Evolutionary conservation across 2,113 vertebrate genomes (phyloP).

Genomic region (Brachyistius frenatus): DNA sequence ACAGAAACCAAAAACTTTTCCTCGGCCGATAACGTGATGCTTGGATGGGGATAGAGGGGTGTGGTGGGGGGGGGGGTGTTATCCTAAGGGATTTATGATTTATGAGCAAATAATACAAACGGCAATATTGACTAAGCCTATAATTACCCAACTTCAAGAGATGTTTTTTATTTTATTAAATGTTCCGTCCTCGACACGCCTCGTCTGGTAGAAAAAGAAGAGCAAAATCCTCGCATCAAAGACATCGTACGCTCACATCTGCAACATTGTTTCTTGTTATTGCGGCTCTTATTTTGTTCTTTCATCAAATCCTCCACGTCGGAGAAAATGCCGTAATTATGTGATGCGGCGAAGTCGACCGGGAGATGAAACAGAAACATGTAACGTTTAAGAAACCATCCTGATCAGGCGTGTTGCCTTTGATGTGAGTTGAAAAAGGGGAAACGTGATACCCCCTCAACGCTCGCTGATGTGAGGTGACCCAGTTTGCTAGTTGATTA

Average conservation of each 20-base stretch:
- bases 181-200: background rate
- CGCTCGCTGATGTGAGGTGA: conserved; percentile 58
- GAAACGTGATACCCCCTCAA: conserved; percentile 34
- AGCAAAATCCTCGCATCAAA: conserved; percentile 13
- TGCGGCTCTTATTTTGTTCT: conserved; percentile 53
- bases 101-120: background rate
- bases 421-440: conserved; percentile 64
- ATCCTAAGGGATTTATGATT: background rate
- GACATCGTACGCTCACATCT: background rate
- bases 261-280: conserved; percentile 47
- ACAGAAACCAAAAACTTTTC: no score
- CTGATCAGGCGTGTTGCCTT: conserved; percentile 52
- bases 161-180: background rate
- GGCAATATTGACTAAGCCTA: background rate
- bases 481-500: conserved; percentile 67
- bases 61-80: background rate
- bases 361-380: conserved; percentile 70
- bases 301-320: conserved; percentile 57
- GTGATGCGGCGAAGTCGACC: background rate
- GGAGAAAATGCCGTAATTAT: conserved; percentile 59
- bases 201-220: no score
- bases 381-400: conserved; percentile 64
- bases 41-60: background rate
- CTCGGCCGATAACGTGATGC: no score
- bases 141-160: background rate